Evolutionary conservation across 2,113 vertebrate species (phyloP), one percentile per base, ranked within the genome.

Genomic region (Sceloporus tristichus): DNA sequence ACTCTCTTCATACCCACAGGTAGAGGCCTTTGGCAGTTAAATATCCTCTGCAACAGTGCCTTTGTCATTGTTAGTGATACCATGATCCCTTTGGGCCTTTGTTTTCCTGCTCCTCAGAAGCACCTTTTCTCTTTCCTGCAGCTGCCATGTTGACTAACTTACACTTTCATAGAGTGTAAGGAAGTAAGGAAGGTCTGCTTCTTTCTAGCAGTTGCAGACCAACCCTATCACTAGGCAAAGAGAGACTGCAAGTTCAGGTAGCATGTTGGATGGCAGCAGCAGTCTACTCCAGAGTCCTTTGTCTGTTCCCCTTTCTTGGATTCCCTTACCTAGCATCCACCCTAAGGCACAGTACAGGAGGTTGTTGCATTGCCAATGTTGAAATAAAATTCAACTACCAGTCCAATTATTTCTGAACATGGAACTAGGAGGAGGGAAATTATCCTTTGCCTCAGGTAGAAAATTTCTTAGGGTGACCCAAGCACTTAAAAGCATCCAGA

Each of bases 1-100:
- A 99, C 98, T 2, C 97, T 99, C 91, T 99, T 99, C 95, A 98
- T 99, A 91, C 98, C 98, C 82, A 99, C 98, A 90, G 98, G 98
- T 98, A 94, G 88, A 1, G 1, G 14, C 11, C 18, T 13, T 76
- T 25, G 3, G 5, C 25, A 48, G 27, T 3, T 42, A 25, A 29
- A 56, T 19, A 10, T 5, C 9, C 10, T 10, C 5, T 13, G 2
- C 56, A 21, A 9, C 48, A 42, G 56, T 7, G 1, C 7, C 27
- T 1, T 25, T 4, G 10, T 23, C 54, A 2, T 34, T 73, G 25
- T 25, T 25, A 10, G 14, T 6, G 5, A 25, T 65, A 23, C 65
- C 65, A 13, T 21, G 18, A 66, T 66, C 18, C 65, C 29, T 34
- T 40, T 34, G 25, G 7, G 62, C 27, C 34, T 40, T 75, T 1